Evolutionary conservation across 2,888 invertebrate species (phyloP), one percentile per base, ranked within the genome.

Genomic region (Mesorhabditis spiculigera): DNA sequence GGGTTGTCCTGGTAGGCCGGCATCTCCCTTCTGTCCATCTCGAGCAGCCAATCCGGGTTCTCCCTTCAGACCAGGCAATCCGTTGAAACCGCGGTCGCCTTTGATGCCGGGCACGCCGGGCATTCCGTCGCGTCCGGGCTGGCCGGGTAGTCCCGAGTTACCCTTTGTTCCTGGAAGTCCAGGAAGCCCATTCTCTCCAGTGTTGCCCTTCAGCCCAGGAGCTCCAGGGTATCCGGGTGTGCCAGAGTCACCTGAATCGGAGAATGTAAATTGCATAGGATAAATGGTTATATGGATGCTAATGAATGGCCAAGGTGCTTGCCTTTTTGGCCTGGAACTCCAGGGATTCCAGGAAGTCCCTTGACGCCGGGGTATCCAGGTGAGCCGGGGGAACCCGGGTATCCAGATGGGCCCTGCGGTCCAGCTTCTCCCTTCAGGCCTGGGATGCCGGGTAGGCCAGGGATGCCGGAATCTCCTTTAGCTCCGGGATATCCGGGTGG

Each of bases 331-430:
- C 86, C 86, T 44, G 84, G 79, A 5, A 80, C 76, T 65, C 86
- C 86, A 71, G 85, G 85, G 62, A 76, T 72, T 58, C 84, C 84
- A 61, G 73, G 67, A 65, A 74, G 70, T 61, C 82, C 86, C 68
- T 83, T 84, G 66, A 75, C 74, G 71, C 85, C 86, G n/a, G 90
- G 86, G 67, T 89, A 84, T 63, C 94, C 93, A 50, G 80, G 76
- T 1, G 73, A 28, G 70, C 78, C 78, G 45, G 76, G 74, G 43
- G 72, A 65, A 63, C 94, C 93, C 45, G 89, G 86, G 61, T 91
- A 90, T 74, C 94, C 94, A 82, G 92, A 92, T 0, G 92, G 92
- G 68, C 94, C 94, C 77, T 65, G 87, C 28, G 67, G 68, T 63
- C 78, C 78, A 13, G 79, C 65, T 8, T 74, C 73, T 70, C 75